Base-by-base conservation (phyloP, 2,113 vertebrate species). In the Notothenia coriiceps region DNA sequence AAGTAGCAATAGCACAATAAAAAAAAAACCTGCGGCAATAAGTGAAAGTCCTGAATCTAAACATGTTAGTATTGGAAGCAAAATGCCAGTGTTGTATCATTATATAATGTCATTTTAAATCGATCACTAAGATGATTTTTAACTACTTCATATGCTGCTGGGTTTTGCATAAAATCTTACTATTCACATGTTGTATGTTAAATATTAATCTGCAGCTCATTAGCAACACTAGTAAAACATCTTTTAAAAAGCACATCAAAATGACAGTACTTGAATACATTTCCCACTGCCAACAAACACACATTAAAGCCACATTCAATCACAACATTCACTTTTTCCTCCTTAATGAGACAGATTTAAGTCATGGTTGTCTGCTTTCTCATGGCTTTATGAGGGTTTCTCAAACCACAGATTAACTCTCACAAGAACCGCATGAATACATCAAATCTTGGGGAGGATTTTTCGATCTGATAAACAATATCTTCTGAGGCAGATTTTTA, bases 291-390 rank as follows among this genome's bases (percentile, higher is more conserved):
- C 33, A 8, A 54, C 9, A 77, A 18, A 52, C 40, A 22, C 11
- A 22, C 10, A 52, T 13, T 62, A 14, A 74, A 68, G 15, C 49
- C 15, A 50, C 11, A 56, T 40, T 25, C 35, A 10, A 50, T 40
- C 11, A 52, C 40, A 62, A 13, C 13, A 47, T 47, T 47, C 17
- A 46, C 4, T 55, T 71, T 40, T 25, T 8, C 47, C 47, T 43
- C 9, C 18, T 61, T 35, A 51, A 67, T 66, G 46, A 72, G 10
- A 52, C 35, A 55, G n/a, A 59, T 64, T 67, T 35, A 69, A 68
- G 3, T 54, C 25, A 52, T 8, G 20, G 15, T 10, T 60, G 20
- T 44, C 59, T 60, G 52, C 15, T 52, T 22, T n/a, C 55, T 56
- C 40, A 60, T 40, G 43, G 40, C 18, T 74, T 64, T 29, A 22